Evolutionary conservation across 2,797 vertebrate genomes (phyloP), one percentile per base, ranked within the genome.

Genomic region (Luscinia luscinia): DNA sequence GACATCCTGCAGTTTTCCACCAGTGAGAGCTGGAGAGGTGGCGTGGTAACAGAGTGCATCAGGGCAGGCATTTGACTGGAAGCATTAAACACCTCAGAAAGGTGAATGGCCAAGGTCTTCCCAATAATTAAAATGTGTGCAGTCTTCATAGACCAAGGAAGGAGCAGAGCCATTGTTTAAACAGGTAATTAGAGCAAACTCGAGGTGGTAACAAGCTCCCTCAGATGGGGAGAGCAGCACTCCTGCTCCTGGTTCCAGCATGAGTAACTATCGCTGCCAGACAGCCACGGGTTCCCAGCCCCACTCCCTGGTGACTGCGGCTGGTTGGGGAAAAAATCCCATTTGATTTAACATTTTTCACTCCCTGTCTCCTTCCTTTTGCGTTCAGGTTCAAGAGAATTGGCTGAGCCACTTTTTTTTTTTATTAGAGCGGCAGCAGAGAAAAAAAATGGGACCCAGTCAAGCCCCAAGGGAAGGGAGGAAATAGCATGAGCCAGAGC

Each of bases 41-140:
- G 96, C 88, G 36, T 74, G 81, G 96, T 97, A 97, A 97, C 95
- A 96, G 97, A 97, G 97, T 94, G 94, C 96, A 96, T 89, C 94
- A 84, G 96, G 96, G 97, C 96, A 95, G 96, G 95, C 96, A 95
- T 97, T 97, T 97, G 97, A 97, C 97, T 97, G 94, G 95, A 96
- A 97, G 95, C 95, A 97, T 98, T 98, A 98, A 97, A 96, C 94
- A 96, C 94, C 95, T 97, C 74, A n/a, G 97, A 94, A 97, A 97
- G 95, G 97, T 97, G 97, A 98, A 97, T 93, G 89, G 92, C 95
- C 94, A 96, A 96, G 96, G 95, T 97, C 97, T 92, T 90, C 89
- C 89, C 45, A 58, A 93, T 97, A 98, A 98, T 98, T 97, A 97
- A 98, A 98, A 97, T 94, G 85, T 62, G 30, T 93, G 94, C 93